Percentiles rank a stretch among this genome's conserved stretches.
Evolutionary conservation across 2,113 vertebrate genomes (phyloP).

Genomic region (Dipodomys ordii): DNA sequence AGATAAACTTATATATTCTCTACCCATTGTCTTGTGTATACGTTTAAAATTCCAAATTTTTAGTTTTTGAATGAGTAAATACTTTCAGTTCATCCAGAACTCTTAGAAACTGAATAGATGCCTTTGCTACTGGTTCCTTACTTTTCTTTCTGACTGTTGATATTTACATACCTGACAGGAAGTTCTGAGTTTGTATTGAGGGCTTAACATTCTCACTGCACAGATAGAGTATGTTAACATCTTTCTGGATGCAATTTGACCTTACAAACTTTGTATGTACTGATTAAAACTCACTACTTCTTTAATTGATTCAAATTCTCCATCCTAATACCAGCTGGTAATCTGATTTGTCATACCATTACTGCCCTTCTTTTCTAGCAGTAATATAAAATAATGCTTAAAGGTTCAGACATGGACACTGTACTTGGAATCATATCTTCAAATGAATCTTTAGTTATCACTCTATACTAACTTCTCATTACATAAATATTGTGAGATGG

Average conservation of each 20-base stretch:
- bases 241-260: not conserved
- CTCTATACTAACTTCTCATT: no score
- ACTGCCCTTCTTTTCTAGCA: not conserved
- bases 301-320: not conserved
- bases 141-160: not conserved
- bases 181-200: conserved; percentile 1
- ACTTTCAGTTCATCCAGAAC: not conserved
- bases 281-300: not conserved
- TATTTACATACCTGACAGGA: not conserved
- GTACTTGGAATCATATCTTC: not conserved
- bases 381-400: not conserved
- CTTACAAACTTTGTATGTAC: not conserved
- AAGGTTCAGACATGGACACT: not conserved
- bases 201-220: not conserved
- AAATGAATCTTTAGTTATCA: no score
- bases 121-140: not conserved
- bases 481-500: no score
- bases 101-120: not conserved
- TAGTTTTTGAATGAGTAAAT: not conserved
- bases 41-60: not conserved
- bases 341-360: not conserved
- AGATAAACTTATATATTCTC: no score
- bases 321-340: not conserved
- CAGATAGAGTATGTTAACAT: not conserved
- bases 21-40: not conserved